Evolutionary conservation across 1,140 invertebrate species (phyloP), one percentile per base, ranked within the genome.

Genomic region (Oryctes rhinoceros): DNA sequence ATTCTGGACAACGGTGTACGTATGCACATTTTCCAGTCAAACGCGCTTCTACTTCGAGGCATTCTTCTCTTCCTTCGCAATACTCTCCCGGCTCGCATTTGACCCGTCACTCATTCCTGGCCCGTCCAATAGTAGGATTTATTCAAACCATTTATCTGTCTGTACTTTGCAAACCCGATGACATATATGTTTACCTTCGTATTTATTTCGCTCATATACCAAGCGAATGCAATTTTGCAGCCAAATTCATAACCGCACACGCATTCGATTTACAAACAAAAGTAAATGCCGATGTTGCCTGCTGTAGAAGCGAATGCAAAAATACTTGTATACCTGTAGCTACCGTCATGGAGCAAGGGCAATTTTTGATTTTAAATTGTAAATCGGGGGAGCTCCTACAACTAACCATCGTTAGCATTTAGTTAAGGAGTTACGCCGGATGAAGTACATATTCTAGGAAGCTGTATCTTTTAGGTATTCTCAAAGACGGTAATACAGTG

Each of bases 91-190:
- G 65, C 65, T 71, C 24, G 65, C 65, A 15, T 71, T 71, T 71
- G 65, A 71, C 65, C 65, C 65, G 65, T 71, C 65, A 71, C 9
- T 71, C 65, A 71, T 71, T 37, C 53, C 53, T 37, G 53, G 65
- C 20, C 65, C 13, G 65, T 71, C 65, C 65, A 37, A 71, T 71
- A 71, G 65, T 71, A 71, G 65, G 65, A 71, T 71, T 71, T 71
- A 71, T 71, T 71, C 65, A 71, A 71, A 71, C 65, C 65, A 71
- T 71, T 71, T 71, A 71, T 71, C 65, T 71, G 65, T 71, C 65
- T 71, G 65, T 71, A 71, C 65, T 71, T 71, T 71, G 65, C 65
- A 24, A 71, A 71, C 65, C 24, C 24, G 65, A 71, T 71, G 65
- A 71, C 65, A 71, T 71, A 71, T 71, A 71, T 71, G 65, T 71